phyloP scores from a whole-genome alignment of 2,113 vertebrate species.

The Dasyornis broadbenti region DNA sequence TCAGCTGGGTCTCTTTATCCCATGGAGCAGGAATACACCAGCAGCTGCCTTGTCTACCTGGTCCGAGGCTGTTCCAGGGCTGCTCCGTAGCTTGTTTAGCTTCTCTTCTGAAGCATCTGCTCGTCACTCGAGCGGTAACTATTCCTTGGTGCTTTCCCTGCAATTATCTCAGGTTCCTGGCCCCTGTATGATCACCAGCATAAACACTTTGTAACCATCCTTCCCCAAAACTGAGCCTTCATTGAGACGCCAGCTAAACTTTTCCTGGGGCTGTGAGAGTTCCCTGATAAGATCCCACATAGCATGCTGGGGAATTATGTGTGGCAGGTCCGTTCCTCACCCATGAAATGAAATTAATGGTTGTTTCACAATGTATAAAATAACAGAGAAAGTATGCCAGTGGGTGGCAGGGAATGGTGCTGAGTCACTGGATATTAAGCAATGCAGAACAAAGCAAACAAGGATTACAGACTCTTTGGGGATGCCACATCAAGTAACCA shows the following conservation, averaged over 20 bases:
- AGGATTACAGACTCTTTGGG: background rate
- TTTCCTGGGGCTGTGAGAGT: background rate
- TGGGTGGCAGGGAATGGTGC: background rate
- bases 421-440: constrained; percentile 14
- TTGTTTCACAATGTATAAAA: background rate
- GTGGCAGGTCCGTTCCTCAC: background rate
- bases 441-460: background rate
- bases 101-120: background rate
- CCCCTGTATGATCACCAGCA: background rate
- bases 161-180: background rate
- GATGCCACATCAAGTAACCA: background rate
- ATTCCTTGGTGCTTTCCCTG: background rate
- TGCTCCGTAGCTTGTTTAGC: background rate
- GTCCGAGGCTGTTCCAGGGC: background rate
- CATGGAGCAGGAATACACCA: background rate
- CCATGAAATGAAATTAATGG: background rate
- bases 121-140: background rate
- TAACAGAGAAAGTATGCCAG: background rate
- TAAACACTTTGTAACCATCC: background rate
- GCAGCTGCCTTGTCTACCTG: background rate
- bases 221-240: background rate
- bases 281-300: background rate
- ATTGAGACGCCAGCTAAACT: background rate
- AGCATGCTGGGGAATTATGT: background rate
- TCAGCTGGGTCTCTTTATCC: background rate